phyloP scores from a whole-genome alignment of 2,113 vertebrate species.

The Ciconia stormi region DNA sequence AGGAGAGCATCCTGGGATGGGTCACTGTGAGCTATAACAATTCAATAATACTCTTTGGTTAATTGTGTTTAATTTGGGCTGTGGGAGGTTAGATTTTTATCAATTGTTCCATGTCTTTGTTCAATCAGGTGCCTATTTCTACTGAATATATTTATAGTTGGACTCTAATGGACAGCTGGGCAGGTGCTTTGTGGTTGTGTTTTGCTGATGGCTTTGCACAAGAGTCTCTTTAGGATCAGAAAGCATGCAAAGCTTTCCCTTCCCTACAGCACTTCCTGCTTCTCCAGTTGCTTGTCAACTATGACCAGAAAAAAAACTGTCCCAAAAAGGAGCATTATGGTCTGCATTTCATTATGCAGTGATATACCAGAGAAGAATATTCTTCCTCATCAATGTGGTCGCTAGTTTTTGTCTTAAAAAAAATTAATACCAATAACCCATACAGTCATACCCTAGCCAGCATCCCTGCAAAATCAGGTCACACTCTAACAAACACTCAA shows the following conservation, averaged over 20 bases:
- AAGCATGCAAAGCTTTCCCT: neutral
- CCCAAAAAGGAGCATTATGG: neutral
- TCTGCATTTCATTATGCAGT: neutral
- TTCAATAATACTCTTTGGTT: neutral
- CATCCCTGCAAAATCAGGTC: neutral
- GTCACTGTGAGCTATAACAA: neutral
- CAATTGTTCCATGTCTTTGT: neutral
- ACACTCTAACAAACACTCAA: neutral
- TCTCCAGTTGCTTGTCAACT: neutral
- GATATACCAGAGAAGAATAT: neutral
- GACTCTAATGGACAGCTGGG: neutral
- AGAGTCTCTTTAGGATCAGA: neutral
- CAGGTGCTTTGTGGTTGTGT: neutral
- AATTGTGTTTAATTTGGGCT: neutral
- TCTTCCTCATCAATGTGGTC: neutral
- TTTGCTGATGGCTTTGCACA: neutral
- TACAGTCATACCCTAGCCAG: neutral
- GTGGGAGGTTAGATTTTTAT: neutral
- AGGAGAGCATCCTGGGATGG: neutral
- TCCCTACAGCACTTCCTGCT: neutral
- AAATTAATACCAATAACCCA: neutral
- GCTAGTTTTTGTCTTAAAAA: neutral
- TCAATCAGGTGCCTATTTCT: neutral
- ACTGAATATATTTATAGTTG: neutral
- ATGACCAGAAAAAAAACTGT: neutral